Evolutionary conservation across 1,140 invertebrate genomes (phyloP).

Genomic region (Cydia pomonella): DNA sequence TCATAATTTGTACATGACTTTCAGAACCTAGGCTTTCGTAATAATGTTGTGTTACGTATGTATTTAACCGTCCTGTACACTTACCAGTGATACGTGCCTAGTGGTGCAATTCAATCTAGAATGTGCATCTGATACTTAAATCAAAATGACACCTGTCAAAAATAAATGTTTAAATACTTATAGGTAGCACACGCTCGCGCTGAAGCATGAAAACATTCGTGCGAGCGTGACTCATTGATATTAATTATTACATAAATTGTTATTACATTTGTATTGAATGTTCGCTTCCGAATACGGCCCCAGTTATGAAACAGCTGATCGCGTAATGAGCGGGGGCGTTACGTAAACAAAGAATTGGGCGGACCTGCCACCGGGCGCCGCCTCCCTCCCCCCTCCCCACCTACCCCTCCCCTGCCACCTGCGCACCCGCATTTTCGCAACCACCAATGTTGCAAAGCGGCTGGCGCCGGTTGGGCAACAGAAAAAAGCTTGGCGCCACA

Average conservation of each 20-base stretch:
- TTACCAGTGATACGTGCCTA: neutral
- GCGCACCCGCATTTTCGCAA: constrained; percentile 65
- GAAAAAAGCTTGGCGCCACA: constrained; percentile 17
- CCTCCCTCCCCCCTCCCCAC: constrained; percentile 52
- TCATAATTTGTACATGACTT: constrained; percentile 16
- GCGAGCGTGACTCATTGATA: too few relatives aligned
- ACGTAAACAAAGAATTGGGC: constrained; percentile 76
- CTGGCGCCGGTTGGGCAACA: constrained; percentile 41
- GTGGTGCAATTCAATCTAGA: neutral
- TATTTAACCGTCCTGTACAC: neutral
- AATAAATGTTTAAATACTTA: too few relatives aligned
- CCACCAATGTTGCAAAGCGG: constrained; percentile 40
- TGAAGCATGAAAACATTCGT: too few relatives aligned
- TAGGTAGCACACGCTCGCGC: too few relatives aligned
- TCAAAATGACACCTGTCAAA: too few relatives aligned
- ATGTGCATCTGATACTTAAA: too few relatives aligned
- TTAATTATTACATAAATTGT: neutral
- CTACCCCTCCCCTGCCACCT: constrained; percentile 44
- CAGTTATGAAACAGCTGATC: constrained; percentile 51
- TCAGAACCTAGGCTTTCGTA: neutral
- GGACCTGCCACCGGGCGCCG: constrained; percentile 67
- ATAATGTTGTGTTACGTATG: neutral
- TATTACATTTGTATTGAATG: neutral
- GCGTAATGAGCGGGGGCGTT: constrained; percentile 72
- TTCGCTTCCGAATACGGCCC: neutral